Base-by-base conservation (phyloP, 2,888 invertebrate genomes). In the Eretmocerus hayati region DNA sequence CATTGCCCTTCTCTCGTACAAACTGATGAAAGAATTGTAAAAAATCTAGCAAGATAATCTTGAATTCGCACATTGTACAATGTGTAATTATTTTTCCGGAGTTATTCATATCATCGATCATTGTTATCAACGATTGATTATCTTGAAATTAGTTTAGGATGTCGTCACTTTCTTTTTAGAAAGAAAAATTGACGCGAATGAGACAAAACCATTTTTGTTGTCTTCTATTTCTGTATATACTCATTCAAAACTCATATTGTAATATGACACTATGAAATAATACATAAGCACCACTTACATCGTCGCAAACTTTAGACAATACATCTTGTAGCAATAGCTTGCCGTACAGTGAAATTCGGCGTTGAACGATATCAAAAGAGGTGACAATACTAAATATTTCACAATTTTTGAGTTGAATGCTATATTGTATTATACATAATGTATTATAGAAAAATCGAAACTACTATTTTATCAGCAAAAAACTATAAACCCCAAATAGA, bases 251-350 rank as follows among this genome's bases (percentile, higher is more conserved):
- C n/a, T n/a, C n/a, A n/a, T n/a, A n/a, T n/a, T n/a, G n/a, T n/a
- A n/a, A n/a, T n/a, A n/a, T n/a, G n/a, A n/a, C n/a, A n/a, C n/a
- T n/a, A 21, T 19, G 21, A 46, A 35, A 49, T 36, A n/a, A 46
- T 43, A 46, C 23, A n/a, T n/a, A 49, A 50, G 26, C 37, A 46
- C 42, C 43, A 46, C 46, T 50, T 40, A 44, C 50, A 53, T 48
- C 50, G 48, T 50, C 46, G 46, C 48, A 50, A n/a, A 50, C 44
- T 50, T 50, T 48, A 50, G 46, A 53, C 53, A 53, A 53, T 53
- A 50, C 44, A 6, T 48, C 42, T 48, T 45, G 21, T 46, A 54
- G 48, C 42, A 53, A 53, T 48, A 46, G 21, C 33, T 20, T 13
- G 39, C 50, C 43, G 42, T 46, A 43, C 50, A 54, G 48, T 48